Conservation (phyloP, 2,113 vertebrate genomes). For the Lates calcarifer region DNA sequence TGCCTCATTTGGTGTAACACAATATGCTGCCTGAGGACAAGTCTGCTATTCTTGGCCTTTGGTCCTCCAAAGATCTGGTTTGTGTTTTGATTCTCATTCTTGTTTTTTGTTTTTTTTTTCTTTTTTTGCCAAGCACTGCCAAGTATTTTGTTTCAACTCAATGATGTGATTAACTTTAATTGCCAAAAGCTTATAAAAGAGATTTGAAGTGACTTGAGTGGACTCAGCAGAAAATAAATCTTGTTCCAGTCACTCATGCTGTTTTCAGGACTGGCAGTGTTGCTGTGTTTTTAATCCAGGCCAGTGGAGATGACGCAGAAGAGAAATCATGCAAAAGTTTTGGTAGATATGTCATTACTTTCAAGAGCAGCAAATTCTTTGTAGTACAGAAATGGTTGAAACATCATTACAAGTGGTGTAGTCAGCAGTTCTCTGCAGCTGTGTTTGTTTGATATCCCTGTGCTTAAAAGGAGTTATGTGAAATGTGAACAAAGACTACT, state of each 20-base stretch:
- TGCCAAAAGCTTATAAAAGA: neutral
- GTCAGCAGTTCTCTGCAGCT: neutral
- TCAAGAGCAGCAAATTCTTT: neutral
- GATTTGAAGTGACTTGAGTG: neutral
- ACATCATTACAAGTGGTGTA: neutral
- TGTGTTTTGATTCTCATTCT: neutral
- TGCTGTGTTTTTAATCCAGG: conserved; percentile 9
- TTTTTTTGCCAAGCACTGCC: conserved; percentile 6
- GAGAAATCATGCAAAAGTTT: neutral
- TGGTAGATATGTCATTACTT: neutral
- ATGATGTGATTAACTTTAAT: conserved; percentile 30
- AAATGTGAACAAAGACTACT: neutral
- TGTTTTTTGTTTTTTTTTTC: too few relatives aligned
- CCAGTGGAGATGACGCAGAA: conserved; percentile 13
- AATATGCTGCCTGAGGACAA: neutral
- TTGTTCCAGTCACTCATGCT: neutral
- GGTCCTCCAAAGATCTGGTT: neutral
- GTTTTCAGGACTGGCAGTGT: conserved; percentile 2
- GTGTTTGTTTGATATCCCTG: neutral
- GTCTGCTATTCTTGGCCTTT: conserved; percentile 22
- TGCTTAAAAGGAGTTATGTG: neutral
- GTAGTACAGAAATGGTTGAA: neutral
- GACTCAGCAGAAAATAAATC: conserved; percentile 24
- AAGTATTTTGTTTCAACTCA: conserved; percentile 23
- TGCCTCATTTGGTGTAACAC: neutral